Percentiles rank a stretch among this genome's conserved stretches.
Evolutionary conservation across 2,113 vertebrate species (phyloP).

Genomic region (Tinamus guttatus): DNA sequence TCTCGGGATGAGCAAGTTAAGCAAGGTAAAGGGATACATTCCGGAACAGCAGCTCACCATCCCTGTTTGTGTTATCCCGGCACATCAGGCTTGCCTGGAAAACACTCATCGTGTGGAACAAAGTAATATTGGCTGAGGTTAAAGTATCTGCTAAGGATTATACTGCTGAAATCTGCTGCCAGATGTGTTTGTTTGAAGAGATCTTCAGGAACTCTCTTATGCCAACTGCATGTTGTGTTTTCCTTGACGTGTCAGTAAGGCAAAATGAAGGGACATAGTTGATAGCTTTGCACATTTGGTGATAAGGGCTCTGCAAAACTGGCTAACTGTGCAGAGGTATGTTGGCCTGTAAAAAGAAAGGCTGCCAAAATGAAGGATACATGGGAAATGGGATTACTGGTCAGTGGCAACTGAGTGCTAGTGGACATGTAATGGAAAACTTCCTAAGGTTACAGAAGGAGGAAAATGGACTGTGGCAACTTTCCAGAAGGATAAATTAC

Average conservation of each 20-base stretch:
- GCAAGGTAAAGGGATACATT: fast-evolving
- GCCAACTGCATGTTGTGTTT: neutral
- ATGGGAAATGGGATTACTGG: neutral
- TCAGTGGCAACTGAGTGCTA: neutral
- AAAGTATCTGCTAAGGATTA: neutral
- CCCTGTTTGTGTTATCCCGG: neutral
- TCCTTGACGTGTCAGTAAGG: neutral
- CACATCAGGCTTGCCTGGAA: neutral
- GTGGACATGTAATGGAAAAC: neutral
- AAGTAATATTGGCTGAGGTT: neutral
- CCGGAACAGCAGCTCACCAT: neutral
- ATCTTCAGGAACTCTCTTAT: neutral
- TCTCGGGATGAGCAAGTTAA: neutral
- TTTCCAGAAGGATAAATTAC: neutral
- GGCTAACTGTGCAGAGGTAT: neutral
- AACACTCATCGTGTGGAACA: neutral
- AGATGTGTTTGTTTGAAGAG: neutral
- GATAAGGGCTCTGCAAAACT: neutral
- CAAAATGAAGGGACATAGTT: neutral
- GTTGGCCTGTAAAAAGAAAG: neutral
- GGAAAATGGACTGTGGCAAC: neutral
- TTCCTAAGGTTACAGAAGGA: neutral
- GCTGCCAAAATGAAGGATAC: neutral
- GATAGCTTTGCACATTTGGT: neutral
- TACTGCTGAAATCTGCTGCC: neutral